Conservation (phyloP, 2,797 vertebrate species). For the Channallabes apus region DNA sequence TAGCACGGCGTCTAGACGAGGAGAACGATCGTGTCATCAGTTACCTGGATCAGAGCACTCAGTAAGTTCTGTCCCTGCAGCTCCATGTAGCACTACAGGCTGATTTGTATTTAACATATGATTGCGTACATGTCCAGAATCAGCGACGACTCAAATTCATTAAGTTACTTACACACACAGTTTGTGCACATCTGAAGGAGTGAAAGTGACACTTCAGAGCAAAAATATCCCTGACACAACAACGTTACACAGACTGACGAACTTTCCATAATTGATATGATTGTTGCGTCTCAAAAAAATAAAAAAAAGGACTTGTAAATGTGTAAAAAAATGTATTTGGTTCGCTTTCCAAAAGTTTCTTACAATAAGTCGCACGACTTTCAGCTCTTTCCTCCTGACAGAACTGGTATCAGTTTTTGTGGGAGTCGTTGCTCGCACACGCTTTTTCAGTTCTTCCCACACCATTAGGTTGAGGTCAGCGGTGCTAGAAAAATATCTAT, state of each 20-base stretch:
- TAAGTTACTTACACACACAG: background rate
- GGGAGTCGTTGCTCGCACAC: too few species aligned
- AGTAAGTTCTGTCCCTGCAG: constrained; percentile 78
- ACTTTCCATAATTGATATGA: background rate
- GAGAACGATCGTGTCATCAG: constrained; percentile 98
- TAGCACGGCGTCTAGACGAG: constrained; percentile 95
- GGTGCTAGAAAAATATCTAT: too few species aligned
- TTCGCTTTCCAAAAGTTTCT: too few species aligned
- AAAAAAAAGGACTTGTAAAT: too few species aligned
- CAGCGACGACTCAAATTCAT: too few species aligned
- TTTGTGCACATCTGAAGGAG: background rate
- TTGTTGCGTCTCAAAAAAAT: background rate
- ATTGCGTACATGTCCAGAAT: background rate
- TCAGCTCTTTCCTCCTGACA: too few species aligned
- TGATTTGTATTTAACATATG: background rate
- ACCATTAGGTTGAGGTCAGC: too few species aligned
- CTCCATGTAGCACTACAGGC: background rate
- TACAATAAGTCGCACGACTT: too few species aligned
- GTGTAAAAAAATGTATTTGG: too few species aligned
- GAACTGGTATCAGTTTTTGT: too few species aligned
- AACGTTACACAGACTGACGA: background rate
- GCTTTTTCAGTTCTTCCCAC: too few species aligned
- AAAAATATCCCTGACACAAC: background rate
- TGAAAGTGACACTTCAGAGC: background rate
- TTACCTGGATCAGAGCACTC: constrained; percentile 98